Conservation (phyloP, 2,888 invertebrate genomes). For the Anodontia alba region DNA sequence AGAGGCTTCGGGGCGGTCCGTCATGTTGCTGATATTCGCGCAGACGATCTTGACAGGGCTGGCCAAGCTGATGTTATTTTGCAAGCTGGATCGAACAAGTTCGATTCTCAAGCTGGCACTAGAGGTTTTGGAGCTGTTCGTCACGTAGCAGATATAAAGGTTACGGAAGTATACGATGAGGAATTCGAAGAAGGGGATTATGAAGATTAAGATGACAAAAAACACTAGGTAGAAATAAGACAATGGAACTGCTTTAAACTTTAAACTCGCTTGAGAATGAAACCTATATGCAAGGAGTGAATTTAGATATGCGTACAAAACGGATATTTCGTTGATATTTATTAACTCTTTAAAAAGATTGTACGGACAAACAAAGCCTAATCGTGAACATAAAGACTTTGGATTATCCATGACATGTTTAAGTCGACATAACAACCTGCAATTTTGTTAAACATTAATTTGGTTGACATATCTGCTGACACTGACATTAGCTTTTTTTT, state of each 20-base stretch:
- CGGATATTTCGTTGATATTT: too few relatives aligned
- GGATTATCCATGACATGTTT: too few relatives aligned
- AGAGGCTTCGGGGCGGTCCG: constrained; percentile 70
- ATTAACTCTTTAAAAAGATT: too few relatives aligned
- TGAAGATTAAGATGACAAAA: neutral
- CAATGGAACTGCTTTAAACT: neutral
- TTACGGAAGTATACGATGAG: neutral
- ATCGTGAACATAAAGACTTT: too few relatives aligned
- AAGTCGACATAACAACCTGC: too few relatives aligned
- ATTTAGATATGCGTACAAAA: neutral
- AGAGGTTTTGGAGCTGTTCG: constrained; percentile 71
- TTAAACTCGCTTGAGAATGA: neutral
- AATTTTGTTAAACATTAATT: too few relatives aligned
- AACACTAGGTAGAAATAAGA: neutral
- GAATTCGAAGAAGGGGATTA: constrained; percentile 34
- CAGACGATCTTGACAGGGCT: constrained; percentile 67
- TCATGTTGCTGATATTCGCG: constrained; percentile 82
- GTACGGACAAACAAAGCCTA: too few relatives aligned
- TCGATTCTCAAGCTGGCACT: constrained; percentile 83
- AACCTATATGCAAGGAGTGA: neutral
- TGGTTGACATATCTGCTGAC: too few relatives aligned
- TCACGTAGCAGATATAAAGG: constrained; percentile 82
- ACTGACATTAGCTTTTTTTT: too few relatives aligned
- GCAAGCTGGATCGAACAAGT: constrained; percentile 81
- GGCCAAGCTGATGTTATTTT: constrained; percentile 20